phyloP scores from a whole-genome alignment of 2,888 invertebrate species.

The Aphodius granarius region DNA sequence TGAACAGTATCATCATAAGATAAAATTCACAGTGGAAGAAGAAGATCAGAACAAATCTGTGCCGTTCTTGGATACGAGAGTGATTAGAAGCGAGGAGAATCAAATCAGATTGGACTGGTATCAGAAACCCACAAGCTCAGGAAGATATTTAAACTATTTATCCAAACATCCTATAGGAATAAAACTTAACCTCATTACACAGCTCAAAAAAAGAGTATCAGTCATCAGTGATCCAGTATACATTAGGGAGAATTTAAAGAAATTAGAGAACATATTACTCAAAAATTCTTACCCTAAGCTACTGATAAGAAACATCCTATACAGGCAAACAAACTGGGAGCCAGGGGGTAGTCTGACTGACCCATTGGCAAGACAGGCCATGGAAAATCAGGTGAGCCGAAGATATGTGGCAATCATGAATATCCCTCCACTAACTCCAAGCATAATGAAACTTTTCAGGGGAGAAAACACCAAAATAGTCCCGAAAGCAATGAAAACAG shows the following conservation, averaged over 20 bases:
- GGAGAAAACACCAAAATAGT: too few relatives aligned
- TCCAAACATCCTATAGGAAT: background rate
- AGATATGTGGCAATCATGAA: background rate
- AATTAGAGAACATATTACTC: background rate
- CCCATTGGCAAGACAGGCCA: background rate
- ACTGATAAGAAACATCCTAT: background rate
- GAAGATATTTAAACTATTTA: constrained; percentile 1
- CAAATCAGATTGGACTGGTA: constrained; percentile 4
- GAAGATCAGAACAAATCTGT: background rate
- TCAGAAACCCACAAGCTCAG: background rate
- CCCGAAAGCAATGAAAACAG: too few relatives aligned
- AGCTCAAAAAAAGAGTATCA: constrained; percentile 1
- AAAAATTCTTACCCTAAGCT: background rate
- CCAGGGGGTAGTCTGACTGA: background rate
- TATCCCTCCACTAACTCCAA: background rate
- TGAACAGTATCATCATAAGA: background rate
- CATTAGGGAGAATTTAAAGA: background rate
- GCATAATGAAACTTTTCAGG: too few relatives aligned
- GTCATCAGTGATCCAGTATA: background rate
- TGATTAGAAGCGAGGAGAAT: background rate
- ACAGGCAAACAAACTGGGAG: background rate
- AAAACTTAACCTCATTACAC: background rate
- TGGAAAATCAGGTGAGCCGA: background rate
- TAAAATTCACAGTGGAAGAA: background rate
- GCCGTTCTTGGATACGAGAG: background rate